phyloP scores from a whole-genome alignment of 2,888 invertebrate genomes.

The Nomada hirtipes region DNA sequence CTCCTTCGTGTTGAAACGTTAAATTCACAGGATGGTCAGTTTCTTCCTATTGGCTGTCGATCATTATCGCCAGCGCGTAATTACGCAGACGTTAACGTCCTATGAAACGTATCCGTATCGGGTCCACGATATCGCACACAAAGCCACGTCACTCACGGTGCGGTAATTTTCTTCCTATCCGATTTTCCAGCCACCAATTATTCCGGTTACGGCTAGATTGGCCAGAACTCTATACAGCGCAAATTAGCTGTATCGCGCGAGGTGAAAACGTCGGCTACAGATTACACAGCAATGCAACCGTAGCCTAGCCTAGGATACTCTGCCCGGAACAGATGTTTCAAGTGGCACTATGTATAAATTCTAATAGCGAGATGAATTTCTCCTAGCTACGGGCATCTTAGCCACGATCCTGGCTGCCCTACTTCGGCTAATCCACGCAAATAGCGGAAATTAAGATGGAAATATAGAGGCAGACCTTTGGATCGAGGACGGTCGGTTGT shows the following conservation, averaged over 20 bases:
- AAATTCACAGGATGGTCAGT: background rate
- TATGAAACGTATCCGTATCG: background rate
- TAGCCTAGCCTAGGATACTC: constrained; percentile 1
- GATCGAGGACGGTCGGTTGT: background rate
- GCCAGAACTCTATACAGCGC: background rate
- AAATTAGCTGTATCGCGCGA: constrained; percentile 11
- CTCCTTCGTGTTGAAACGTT: background rate
- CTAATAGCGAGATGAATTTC: constrained; percentile 6
- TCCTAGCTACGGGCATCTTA: background rate
- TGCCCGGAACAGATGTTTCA: constrained; percentile 31
- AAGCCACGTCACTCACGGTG: background rate
- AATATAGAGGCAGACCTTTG: background rate
- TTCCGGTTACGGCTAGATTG: background rate
- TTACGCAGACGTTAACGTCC: background rate
- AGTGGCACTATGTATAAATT: constrained; percentile 21
- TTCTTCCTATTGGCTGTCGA: background rate
- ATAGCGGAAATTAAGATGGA: background rate
- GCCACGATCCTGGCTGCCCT: too few relatives aligned
- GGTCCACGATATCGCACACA: background rate
- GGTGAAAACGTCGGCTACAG: constrained; percentile 27
- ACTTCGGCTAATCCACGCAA: background rate
- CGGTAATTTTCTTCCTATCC: constrained; percentile 22
- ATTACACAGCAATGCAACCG: constrained; percentile 13
- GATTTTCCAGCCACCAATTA: constrained; percentile 5
- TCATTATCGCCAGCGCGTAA: background rate